phyloP scores from a whole-genome alignment of 2,113 vertebrate species.

The Lipotes vexillifer region DNA sequence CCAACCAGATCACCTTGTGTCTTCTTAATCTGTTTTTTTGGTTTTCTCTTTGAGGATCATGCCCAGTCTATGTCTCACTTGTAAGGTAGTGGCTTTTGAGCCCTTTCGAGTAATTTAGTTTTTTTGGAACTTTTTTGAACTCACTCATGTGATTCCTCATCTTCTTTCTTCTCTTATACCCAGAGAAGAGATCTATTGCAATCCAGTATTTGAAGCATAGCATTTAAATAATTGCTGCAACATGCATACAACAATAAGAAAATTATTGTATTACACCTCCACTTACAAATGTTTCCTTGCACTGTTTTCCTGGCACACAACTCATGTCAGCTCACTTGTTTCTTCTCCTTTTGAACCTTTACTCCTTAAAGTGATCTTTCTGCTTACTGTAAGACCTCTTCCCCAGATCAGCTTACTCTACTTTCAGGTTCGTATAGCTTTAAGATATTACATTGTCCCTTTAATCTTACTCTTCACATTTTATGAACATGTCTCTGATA shows the following conservation, averaged over 20 bases:
- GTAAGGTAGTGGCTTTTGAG: background rate
- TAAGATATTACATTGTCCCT: background rate
- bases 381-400: background rate
- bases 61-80: background rate
- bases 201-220: background rate
- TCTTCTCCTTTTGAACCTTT: background rate
- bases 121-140: background rate
- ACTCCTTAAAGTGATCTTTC: background rate
- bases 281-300: background rate
- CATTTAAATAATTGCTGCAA: background rate
- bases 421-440: background rate
- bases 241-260: background rate
- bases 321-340: background rate
- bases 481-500: background rate
- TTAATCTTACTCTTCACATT: background rate
- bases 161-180: background rate
- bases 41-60: background rate
- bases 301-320: background rate
- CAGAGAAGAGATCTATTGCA: background rate
- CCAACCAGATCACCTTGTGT: background rate
- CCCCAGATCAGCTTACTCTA: background rate
- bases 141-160: background rate
- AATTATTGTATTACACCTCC: background rate
- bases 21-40: background rate
- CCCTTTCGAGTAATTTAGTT: background rate